Evolutionary conservation across 1,140 invertebrate species (phyloP).

Genomic region (Bombyx mori): ASM3026992v2 NC_085121.1:7669001-7669500

Average conservation of each 20-base stretch:
- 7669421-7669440: neutral
- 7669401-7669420: no score
- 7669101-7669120: neutral
- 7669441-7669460: neutral
- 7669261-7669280: no score
- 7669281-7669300: no score
- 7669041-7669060: neutral
- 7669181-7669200: neutral
- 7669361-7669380: no score
- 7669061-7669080: neutral
- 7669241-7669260: no score
- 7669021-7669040: neutral
- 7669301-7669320: no score
- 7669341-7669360: no score
- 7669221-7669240: no score
- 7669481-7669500: neutral
- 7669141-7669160: neutral
- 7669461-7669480: neutral
- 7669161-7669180: neutral
- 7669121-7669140: neutral
- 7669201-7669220: no score
- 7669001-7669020: neutral
- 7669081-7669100: neutral
- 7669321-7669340: no score
- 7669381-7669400: no score